Percentiles rank a stretch among this genome's conserved stretches.
These are phyloP conservation scores for Meghimatium bilineatum DNA, from an alignment of 2,888 invertebrate genomes.

Conservation along the genomic window DNA sequence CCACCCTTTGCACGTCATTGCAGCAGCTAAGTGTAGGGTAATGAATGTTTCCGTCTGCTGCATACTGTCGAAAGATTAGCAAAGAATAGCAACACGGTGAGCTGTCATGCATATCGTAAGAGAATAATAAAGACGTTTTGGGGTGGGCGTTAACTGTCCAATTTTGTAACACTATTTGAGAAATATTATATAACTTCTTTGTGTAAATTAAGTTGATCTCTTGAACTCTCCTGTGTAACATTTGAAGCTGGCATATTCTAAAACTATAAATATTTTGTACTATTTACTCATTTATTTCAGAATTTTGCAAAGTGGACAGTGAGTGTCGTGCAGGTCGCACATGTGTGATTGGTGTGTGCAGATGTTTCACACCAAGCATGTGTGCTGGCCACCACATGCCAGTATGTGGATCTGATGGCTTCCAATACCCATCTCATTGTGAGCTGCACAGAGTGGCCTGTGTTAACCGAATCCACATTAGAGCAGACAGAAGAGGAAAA, in stretches of 20 bases:
- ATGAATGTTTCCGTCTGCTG: no score
- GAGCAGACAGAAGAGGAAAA: conserved; percentile 63
- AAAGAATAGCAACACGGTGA: no score
- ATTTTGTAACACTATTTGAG: background rate
- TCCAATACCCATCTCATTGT: conserved; percentile 75
- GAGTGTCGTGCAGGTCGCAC: conserved; percentile 83
- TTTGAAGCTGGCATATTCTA: background rate
- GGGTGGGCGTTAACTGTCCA: no score
- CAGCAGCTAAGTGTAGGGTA: no score
- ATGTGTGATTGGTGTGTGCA: conserved; percentile 82
- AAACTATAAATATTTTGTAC: background rate
- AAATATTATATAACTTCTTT: background rate
- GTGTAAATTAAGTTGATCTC: background rate
- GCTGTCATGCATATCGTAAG: no score
- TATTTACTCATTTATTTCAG: conserved; percentile 72
- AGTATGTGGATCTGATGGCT: conserved; percentile 76
- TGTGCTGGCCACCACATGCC: conserved; percentile 71
- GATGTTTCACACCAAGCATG: conserved; percentile 78
- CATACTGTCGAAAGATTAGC: no score
- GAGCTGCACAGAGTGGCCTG: conserved; percentile 76
- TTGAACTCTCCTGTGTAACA: background rate
- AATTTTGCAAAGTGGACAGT: conserved; percentile 82
- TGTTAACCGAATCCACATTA: conserved; percentile 67
- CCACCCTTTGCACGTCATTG: no score
- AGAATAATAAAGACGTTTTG: no score